Percentiles rank a stretch among this genome's conserved stretches.
Conservation (phyloP, 2,888 invertebrate species). For the Gasteruption jaculator region DNA sequence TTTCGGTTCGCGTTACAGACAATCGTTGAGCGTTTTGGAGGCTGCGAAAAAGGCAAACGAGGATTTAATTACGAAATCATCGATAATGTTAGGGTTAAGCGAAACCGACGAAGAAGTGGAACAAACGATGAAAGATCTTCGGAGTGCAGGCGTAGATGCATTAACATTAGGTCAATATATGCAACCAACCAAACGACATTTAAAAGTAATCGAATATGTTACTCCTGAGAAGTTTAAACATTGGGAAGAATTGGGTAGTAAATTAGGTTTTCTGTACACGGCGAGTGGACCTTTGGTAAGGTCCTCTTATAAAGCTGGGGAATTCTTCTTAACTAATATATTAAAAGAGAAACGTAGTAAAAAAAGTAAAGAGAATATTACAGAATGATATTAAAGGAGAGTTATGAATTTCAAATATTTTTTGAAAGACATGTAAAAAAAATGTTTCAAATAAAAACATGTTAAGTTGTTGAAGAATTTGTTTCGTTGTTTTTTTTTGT, state of each 20-base stretch:
- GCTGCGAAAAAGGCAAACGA: conserved; percentile 78
- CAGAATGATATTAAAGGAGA: conserved; percentile 6
- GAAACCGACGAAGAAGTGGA: conserved; percentile 85
- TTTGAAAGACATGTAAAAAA: too few species aligned
- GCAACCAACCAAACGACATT: conserved; percentile 96
- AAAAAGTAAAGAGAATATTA: conserved; percentile 14
- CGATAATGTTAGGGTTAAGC: conserved; percentile 95
- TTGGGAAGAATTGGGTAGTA: conserved; percentile 78
- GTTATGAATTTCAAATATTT: conserved; percentile 3
- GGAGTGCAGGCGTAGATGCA: conserved; percentile 83
- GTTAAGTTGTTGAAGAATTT: too few species aligned
- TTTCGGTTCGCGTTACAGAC: conserved; percentile 58
- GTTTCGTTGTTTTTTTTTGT: conserved; percentile 18
- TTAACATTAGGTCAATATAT: conserved; percentile 98
- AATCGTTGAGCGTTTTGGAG: conserved; percentile 78
- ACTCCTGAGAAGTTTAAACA: conserved; percentile 88
- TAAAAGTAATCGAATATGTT: conserved; percentile 93
- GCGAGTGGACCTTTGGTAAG: conserved; percentile 97
- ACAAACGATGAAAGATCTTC: conserved; percentile 82
- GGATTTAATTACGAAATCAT: conserved; percentile 90
- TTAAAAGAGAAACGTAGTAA: conserved; percentile 53
- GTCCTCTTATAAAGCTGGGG: conserved; percentile 97
- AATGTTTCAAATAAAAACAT: not conserved
- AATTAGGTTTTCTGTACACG: conserved; percentile 91
- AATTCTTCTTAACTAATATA: conserved; percentile 82